Percentiles rank a stretch among this genome's conserved stretches.
Conservation (phyloP, 2,888 invertebrate species). For the Busseola fusca region DNA sequence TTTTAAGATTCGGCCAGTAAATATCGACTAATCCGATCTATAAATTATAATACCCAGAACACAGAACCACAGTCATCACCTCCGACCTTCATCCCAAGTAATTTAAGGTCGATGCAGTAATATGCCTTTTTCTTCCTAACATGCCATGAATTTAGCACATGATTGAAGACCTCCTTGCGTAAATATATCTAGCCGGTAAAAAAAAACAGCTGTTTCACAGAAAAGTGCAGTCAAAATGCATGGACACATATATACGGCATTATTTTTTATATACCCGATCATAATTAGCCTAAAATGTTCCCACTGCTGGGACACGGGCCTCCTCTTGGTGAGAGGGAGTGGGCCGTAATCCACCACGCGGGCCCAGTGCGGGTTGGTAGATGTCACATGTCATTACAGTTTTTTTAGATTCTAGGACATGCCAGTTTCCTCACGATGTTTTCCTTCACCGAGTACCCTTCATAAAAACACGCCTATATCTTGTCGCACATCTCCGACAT, state of each 20-base stretch:
- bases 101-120: neutral
- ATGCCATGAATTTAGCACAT: neutral
- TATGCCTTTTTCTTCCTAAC: neutral
- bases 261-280: no score
- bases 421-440: no score
- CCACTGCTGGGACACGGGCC: no score
- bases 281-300: no score
- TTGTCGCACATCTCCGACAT: conserved; percentile 14
- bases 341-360: no score
- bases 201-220: neutral
- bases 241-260: no score
- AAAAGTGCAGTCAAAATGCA: neutral
- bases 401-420: no score
- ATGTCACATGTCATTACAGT: no score
- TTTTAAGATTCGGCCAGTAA: conserved; percentile 37
- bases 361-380: no score
- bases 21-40: conserved; percentile 38
- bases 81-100: neutral
- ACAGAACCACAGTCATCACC: neutral
- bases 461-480: conserved; percentile 3
- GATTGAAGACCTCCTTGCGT: neutral
- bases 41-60: conserved; percentile 1
- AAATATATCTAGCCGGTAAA: neutral
- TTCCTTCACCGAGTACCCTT: no score
- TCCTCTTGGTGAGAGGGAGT: no score